Evolutionary conservation across 2,888 invertebrate genomes (phyloP), one percentile per base, ranked within the genome.

Genomic region (Cheilosia impressa): DNA sequence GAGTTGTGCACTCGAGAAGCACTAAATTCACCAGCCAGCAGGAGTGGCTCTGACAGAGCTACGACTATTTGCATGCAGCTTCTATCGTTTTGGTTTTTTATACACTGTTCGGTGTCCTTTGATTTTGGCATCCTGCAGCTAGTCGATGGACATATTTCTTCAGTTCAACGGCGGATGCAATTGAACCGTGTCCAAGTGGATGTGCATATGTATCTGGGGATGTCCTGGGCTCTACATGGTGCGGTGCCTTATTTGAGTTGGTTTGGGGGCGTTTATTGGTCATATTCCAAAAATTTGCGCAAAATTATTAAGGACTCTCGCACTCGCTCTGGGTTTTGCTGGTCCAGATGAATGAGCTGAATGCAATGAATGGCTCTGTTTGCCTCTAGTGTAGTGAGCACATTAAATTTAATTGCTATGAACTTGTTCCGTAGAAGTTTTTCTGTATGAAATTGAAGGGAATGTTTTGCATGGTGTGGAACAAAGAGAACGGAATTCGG

Each of bases 401-500:
- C 85, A 81, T 85, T 85, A 85, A 85, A 81, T 85, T 85, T 85
- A 85, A 85, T 85, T 85, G 85, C 85, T 85, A 68, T 85, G 81
- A 85, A 85, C 85, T 85, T 85, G 85, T 85, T 85, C 76, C 15
- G 76, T 43, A 34, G 9, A 31, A 65, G 58, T 43, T 65, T 50
- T 79, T 79, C 19, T 15, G 43, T n/a, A 41, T 52, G 47, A 9
- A 24, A 38, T 31, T 62, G 69, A 24, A 41, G 17, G 47, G 41
- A 65, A 38, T 75, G 47, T 47, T 84, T 79, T 79, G 79, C 84
- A 84, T 79, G 17, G 45, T 41, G 13, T 41, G 27, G 57, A 58
- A 55, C 31, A 62, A 50, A 47, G 66, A 15, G 68, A 45, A 43
- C 27, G 22, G 52, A 45, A 63, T 34, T 63, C 31, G 41, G 38